Evolutionary conservation across 2,797 vertebrate species (phyloP).

Genomic region (Acanthopagrus latus): DNA sequence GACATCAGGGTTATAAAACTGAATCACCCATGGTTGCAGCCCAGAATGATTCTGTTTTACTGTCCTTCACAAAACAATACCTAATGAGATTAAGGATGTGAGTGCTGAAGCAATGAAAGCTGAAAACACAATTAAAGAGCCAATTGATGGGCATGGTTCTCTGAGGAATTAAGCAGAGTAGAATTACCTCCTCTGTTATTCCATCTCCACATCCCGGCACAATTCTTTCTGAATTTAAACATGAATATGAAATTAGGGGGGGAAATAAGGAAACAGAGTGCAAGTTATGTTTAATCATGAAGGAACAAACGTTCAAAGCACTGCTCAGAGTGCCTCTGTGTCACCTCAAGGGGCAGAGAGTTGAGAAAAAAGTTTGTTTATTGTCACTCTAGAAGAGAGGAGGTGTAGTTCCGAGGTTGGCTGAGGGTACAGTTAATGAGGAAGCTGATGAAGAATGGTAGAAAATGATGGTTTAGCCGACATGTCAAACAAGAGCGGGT

Average conservation of each 20-base stretch:
- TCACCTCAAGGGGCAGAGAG: constrained; percentile 42
- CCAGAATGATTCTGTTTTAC: constrained; percentile 68
- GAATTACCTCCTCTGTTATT: constrained; percentile 60
- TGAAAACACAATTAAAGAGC: constrained; percentile 79
- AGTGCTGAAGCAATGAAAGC: constrained; percentile 71
- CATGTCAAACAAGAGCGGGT: constrained; percentile 37
- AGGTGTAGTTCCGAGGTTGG: constrained; percentile 5
- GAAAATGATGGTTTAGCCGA: constrained; percentile 18
- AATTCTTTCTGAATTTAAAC: constrained; percentile 45
- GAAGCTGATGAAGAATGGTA: constrained; percentile 29
- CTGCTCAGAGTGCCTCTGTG: constrained; percentile 21
- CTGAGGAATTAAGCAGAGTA: constrained; percentile 60
- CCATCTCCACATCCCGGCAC: constrained; percentile 43
- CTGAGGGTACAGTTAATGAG: constrained; percentile 39
- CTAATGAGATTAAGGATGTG: constrained; percentile 75
- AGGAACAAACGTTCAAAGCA: constrained; percentile 61
- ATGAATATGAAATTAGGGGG: constrained; percentile 42
- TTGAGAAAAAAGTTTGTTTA: constrained; percentile 48
- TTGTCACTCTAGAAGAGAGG: constrained; percentile 34
- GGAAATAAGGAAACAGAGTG: constrained; percentile 20
- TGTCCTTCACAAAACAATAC: constrained; percentile 75
- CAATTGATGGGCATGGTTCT: constrained; percentile 67
- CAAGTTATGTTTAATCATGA: constrained; percentile 64
- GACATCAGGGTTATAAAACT: constrained; percentile 72
- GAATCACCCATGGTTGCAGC: constrained; percentile 61